phyloP scores from a whole-genome alignment of 2,797 vertebrate species.

The Phrynocephalus guinanensis region DNA sequence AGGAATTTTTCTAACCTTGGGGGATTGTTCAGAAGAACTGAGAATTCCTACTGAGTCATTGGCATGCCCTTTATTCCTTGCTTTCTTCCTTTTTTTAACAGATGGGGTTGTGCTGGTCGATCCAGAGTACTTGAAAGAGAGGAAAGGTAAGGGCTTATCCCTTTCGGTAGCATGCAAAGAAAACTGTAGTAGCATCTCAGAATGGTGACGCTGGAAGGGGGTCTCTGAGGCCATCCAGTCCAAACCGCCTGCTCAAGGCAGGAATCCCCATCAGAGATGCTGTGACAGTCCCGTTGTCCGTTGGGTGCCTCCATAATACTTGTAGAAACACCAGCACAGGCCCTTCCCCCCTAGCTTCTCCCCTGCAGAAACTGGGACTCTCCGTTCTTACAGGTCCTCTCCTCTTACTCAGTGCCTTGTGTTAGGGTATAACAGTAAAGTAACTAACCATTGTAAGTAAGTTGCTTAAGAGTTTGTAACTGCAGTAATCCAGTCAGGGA shows the following conservation, averaged over 20 bases:
- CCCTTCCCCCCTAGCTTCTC: not conserved
- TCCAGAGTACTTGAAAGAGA: slow-evolving; percentile 94
- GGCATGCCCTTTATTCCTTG: too few relatives aligned
- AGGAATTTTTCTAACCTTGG: not conserved
- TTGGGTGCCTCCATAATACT: too few relatives aligned
- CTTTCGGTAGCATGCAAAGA: not conserved
- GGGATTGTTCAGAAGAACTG: not conserved
- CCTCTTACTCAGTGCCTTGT: not conserved
- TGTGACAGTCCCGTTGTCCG: too few relatives aligned
- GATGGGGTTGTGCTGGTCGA: slow-evolving; percentile 95
- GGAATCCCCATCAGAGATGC: too few relatives aligned
- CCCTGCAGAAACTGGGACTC: not conserved
- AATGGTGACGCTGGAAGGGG: too few relatives aligned
- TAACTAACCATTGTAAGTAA: too few relatives aligned
- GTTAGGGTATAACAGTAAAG: too few relatives aligned
- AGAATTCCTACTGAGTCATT: not conserved
- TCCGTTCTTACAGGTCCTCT: too few relatives aligned
- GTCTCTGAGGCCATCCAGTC: too few relatives aligned
- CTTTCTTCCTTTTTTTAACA: slow-evolving; percentile 62
- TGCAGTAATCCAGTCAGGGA: too few relatives aligned
- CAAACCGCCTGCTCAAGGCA: not conserved
- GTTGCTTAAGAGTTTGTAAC: too few relatives aligned
- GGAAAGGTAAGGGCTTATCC: slow-evolving; percentile 78
- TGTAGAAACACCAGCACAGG: too few relatives aligned
- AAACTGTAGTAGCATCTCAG: not conserved